These are phyloP conservation scores for Tachina fera DNA, from an alignment of 2,888 invertebrate species.

Conservation along the genomic window DNA sequence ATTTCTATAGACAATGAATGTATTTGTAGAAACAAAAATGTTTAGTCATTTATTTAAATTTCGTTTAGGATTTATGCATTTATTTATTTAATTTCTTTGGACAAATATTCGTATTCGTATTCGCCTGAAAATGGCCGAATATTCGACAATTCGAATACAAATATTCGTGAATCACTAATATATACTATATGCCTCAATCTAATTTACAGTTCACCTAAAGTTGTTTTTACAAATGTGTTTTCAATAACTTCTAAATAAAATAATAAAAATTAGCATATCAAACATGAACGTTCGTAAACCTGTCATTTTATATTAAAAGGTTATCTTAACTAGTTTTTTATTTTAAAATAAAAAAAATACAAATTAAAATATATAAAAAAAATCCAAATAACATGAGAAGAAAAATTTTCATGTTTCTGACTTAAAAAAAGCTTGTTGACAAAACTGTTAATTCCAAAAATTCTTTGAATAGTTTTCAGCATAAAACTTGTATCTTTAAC, in stretches of 20 bases:
- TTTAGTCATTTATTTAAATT: too few relatives aligned
- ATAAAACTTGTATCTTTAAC: constrained; percentile 5
- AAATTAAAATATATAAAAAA: background rate
- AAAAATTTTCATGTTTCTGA: too few relatives aligned
- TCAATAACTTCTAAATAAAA: background rate
- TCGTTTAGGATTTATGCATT: too few relatives aligned
- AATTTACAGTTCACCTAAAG: background rate
- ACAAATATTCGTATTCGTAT: too few relatives aligned
- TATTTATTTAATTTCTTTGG: too few relatives aligned
- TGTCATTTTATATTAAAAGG: constrained; percentile 13
- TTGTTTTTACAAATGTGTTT: background rate
- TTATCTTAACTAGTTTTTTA: constrained; percentile 14
- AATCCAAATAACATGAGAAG: background rate
- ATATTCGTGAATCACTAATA: too few relatives aligned
- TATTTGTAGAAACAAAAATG: too few relatives aligned
- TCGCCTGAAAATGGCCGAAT: too few relatives aligned
- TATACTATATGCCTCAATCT: too few relatives aligned
- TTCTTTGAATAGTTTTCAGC: constrained; percentile 36
- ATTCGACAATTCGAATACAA: too few relatives aligned
- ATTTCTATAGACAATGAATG: too few relatives aligned
- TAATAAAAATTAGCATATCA: constrained; percentile 39
- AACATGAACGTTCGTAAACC: background rate
- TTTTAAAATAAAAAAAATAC: background rate
- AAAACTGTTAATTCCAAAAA: constrained; percentile 21
- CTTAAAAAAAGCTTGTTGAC: constrained; percentile 27